These are phyloP conservation scores for Parazoanthus swiftii DNA, from an alignment of 92 coral and sea anemone genomes.

Conservation along the genomic window DNA sequence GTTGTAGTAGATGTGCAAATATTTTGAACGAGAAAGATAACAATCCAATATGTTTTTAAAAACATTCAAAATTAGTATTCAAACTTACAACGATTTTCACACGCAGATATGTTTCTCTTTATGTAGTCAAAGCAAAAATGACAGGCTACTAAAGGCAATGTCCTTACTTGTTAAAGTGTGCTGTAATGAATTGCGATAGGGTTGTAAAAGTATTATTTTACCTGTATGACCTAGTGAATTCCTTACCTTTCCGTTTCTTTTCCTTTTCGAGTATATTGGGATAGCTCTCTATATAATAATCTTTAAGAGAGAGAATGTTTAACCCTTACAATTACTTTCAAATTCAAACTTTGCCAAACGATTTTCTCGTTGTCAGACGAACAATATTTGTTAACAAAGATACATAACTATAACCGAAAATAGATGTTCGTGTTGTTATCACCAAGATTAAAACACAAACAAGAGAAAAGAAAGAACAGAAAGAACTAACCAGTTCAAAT, in stretches of 20 bases:
- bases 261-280: too few relatives aligned
- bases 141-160: not conserved
- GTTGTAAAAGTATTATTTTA: not conserved
- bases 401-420: too few relatives aligned
- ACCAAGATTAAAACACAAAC: not conserved
- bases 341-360: not conserved
- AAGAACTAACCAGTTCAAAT: not conserved
- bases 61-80: not conserved
- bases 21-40: not conserved
- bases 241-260: not conserved
- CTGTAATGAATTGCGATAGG: not conserved
- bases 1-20: not conserved
- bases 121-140: not conserved
- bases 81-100: not conserved
- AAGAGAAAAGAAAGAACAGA: too few relatives aligned
- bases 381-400: not conserved
- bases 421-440: too few relatives aligned
- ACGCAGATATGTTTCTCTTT: not conserved
- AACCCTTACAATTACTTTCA: not conserved
- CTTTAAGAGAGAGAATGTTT: not conserved
- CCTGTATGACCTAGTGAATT: not conserved
- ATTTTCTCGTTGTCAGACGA: not conserved
- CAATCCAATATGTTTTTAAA: not conserved
- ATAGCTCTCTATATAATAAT: too few relatives aligned
- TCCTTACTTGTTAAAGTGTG: not conserved